A percentile compares a stretch with the other conserved stretches of the same genome.
Conservation (phyloP, 2,797 vertebrate species). For the Melanotaenia boesemani region DNA sequence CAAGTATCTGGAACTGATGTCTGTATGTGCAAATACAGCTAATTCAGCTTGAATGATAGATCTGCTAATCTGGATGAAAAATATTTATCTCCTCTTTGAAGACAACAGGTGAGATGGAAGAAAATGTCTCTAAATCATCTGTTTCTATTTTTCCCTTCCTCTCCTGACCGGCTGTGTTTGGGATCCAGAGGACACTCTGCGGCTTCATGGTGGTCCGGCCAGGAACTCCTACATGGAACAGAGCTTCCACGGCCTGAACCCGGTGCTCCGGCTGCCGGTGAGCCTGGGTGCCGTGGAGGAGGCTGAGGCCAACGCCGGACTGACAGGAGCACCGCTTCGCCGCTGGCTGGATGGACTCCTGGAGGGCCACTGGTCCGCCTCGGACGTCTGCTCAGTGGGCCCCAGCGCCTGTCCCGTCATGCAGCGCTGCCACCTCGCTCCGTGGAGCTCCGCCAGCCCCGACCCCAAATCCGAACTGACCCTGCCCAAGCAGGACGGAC, state of each 20-base stretch:
- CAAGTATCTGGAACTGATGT: too few relatives aligned
- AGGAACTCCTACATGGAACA: slow-evolving; percentile 97
- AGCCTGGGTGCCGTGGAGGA: slow-evolving; percentile 88
- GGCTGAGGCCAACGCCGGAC: slow-evolving; percentile 87
- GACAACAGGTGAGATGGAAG: too few relatives aligned
- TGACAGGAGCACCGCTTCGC: slow-evolving; percentile 85
- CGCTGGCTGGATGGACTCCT: slow-evolving; percentile 92
- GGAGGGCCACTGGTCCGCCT: slow-evolving; percentile 87
- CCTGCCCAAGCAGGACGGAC: slow-evolving; percentile 85
- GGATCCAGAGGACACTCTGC: slow-evolving; percentile 87
- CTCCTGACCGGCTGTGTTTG: background rate
- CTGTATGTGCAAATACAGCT: too few relatives aligned
- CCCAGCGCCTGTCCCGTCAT: slow-evolving; percentile 89
- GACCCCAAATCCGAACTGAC: slow-evolving; percentile 94
- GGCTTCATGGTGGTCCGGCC: slow-evolving; percentile 88
- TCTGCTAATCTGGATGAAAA: too few relatives aligned
- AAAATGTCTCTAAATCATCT: background rate
- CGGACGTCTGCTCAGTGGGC: slow-evolving; percentile 87
- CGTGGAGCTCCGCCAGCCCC: slow-evolving; percentile 93
- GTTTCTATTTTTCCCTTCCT: background rate
- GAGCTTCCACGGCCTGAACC: slow-evolving; percentile 96
- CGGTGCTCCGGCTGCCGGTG: slow-evolving; percentile 91
- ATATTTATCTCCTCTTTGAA: too few relatives aligned
- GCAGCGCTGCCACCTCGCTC: slow-evolving; percentile 88
- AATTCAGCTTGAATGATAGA: too few relatives aligned